Evolutionary conservation across 1,140 invertebrate species (phyloP), one percentile per base, ranked within the genome.

Genomic region (Drosophila willistoni): DNA sequence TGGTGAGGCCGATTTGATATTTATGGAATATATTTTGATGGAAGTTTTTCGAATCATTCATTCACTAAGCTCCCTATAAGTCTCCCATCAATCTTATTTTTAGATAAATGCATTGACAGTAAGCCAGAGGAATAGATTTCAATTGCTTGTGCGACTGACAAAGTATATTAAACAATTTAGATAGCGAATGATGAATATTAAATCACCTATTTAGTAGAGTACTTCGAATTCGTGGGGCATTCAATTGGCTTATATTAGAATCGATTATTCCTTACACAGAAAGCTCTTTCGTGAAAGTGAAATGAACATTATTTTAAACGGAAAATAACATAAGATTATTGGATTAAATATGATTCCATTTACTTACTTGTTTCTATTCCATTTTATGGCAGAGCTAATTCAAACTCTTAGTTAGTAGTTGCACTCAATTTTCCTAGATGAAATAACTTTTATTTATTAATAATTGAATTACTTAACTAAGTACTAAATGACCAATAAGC

Each of bases 1-100:
- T 67, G 36, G 69, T 69, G 44, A 25, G 10, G 25, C 36, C 6
- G 19, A 74, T 77, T 68, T 68, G n/a, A 60, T 84, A 77, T 84
- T 77, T 68, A 71, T 73, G 65, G 66, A 82, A 56, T 62, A 19
- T 64, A 14, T 64, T 62, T 13, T 5, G 14, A 64, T 41, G 25
- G 29, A 39, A 54, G 14, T 56, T n/a, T 12, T 36, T 39, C 29
- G 17, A 14, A 54, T 56, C 33, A 10, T 9, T 17, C 3, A n/a
- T 13, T 47, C 14, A 17, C 19, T 19, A 13, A 34, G 17, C n/a
- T 0, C 14, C 29, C n/a, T 9, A 17, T 39, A 39, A 25, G 41
- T 4, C 39, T 14, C 39, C 4, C 12, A 54, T 65, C 29, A 57
- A 68, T 25, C 19, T 54, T 62, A 17, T 10, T 17, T 5, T 29